A percentile compares a stretch with the other conserved stretches of the same genome.
phyloP scores from a whole-genome alignment of 2,888 invertebrate genomes.

The Cantharis rufa region DNA sequence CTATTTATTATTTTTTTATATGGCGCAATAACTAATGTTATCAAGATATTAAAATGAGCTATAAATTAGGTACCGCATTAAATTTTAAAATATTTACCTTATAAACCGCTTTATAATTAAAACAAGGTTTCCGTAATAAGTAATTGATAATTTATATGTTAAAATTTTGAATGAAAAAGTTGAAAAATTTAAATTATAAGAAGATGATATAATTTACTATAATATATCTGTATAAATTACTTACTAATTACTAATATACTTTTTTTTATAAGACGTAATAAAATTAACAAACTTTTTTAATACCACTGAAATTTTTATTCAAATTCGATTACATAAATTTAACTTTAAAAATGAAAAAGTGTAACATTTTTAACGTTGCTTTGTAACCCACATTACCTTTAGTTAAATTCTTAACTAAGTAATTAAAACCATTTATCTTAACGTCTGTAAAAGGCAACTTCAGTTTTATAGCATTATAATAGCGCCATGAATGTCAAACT shows the following conservation, averaged over 20 bases:
- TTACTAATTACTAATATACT: not conserved
- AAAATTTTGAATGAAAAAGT: not conserved
- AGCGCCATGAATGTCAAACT: conserved; percentile 7
- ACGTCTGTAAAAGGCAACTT: conserved; percentile 8
- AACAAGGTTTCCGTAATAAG: not conserved
- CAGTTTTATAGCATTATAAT: conserved; percentile 11
- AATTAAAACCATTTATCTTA: conserved; percentile 17
- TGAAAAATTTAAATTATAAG: not conserved
- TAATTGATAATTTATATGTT: not conserved
- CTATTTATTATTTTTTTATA: not conserved
- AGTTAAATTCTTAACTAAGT: conserved; percentile 12
- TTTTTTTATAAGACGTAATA: not conserved
- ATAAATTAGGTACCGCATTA: not conserved
- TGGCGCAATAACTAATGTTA: not conserved
- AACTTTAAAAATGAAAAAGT: not conserved
- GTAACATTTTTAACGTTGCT: not conserved
- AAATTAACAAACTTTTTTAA: not conserved
- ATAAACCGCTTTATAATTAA: not conserved
- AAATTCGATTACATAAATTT: not conserved
- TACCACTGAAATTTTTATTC: not conserved
- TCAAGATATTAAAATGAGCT: not conserved
- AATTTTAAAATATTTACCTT: not conserved
- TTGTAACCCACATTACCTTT: conserved; percentile 1
- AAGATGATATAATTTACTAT: not conserved
- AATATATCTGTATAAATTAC: not conserved